Base-by-base conservation (phyloP, 1,140 invertebrate genomes). In the Hypsibius dujardini region DNA sequence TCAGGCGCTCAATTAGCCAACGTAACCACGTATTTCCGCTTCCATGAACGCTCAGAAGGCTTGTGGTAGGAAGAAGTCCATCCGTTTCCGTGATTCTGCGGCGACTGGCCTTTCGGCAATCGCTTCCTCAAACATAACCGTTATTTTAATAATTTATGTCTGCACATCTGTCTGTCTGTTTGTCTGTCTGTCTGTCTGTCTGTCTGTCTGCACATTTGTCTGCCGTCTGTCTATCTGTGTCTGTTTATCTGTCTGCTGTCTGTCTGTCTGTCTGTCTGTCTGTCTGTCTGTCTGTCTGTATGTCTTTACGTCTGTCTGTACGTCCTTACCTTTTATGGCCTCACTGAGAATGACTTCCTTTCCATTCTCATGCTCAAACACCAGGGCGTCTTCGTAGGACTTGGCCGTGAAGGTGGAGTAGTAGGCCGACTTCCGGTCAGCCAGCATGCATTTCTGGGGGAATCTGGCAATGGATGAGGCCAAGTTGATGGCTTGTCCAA, bases 11-110 rank as follows among this genome's bases (percentile, higher is more conserved):
- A 47, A 89, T 76, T 28, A 89, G 78, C 76, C 88, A 89, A 46
- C 88, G 77, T 1, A 89, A 77, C 88, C 88, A 89, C 2, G 88
- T 89, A 75, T 89, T 89, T 0, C 87, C 88, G 75, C 87, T 88
- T 2, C 88, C 87, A 12, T 87, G 88, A 76, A 87, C 88, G 1
- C 86, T 88, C 1, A 84, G 87, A 46, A 89, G 77, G 1, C 87
- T 87, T 1, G 76, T 78, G 0, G 85, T 78, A 0, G 81, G 78
- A 46, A 76, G 70, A n/a, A n/a, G n/a, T n/a, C n/a, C n/a, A n/a
- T n/a, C n/a, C n/a, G n/a, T n/a, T n/a, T n/a, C n/a, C n/a, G n/a
- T n/a, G n/a, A n/a, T n/a, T n/a, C n/a, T n/a, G n/a, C n/a, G n/a
- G n/a, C n/a, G n/a, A n/a, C n/a, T n/a, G n/a, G n/a, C n/a, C n/a